These are phyloP conservation scores for Microctonus hyperodae DNA, from an alignment of 2,888 invertebrate species.

Conservation along the genomic window DNA sequence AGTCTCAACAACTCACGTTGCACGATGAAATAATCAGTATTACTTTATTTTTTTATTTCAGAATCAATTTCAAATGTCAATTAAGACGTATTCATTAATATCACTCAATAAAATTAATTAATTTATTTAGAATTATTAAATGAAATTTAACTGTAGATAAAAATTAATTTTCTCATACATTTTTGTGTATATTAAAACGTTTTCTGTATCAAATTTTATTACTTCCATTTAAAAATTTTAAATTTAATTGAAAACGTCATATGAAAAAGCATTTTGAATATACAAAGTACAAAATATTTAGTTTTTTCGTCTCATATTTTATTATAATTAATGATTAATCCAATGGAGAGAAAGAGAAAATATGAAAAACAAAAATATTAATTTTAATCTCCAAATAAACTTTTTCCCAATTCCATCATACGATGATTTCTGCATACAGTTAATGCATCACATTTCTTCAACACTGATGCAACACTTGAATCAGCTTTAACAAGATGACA, in stretches of 20 bases:
- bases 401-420: constrained; percentile 88
- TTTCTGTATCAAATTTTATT: background rate
- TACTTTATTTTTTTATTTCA: background rate
- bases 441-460: constrained; percentile 84
- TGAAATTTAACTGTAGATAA: background rate
- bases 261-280: constrained; percentile 1
- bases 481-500: constrained; percentile 85
- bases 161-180: background rate
- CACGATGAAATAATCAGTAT: background rate
- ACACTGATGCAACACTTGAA: constrained; percentile 74
- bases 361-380: constrained; percentile 23
- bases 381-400: constrained; percentile 82
- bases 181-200: background rate
- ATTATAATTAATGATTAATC: background rate
- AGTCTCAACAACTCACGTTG: background rate
- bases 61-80: background rate
- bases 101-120: background rate
- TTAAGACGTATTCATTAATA: background rate
- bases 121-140: background rate
- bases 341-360: constrained; percentile 16
- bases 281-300: constrained; percentile 10
- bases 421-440: constrained; percentile 86
- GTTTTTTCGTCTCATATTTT: background rate
- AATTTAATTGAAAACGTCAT: background rate
- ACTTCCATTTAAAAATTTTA: background rate